Base-by-base conservation (phyloP, 2,888 invertebrate genomes). In the Chromoteleia sp. region DNA sequence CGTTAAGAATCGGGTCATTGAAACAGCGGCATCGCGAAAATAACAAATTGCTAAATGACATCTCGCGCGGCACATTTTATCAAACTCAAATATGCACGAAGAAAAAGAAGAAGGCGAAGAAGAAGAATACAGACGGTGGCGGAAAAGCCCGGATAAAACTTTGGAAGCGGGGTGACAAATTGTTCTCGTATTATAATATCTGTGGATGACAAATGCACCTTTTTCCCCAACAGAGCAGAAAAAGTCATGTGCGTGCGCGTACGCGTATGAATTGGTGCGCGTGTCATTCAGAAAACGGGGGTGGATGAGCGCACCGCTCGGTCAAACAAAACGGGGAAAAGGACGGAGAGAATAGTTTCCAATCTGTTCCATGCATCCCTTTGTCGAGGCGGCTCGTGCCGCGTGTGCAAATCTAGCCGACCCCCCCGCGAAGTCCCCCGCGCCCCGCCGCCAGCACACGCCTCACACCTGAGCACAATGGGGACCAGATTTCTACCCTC, bases 401-500 rank as follows among this genome's bases (percentile, higher is more conserved):
- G 90, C 91, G 91, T 91, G 91, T 90, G 91, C 91, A 90, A 91
- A 91, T 90, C 89, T 86, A 86, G 86, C 86, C 85, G 50, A 33
- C 19, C 85, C 83, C 85, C 82, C 78, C 71, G 61, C 67, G 43
- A 61, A 15, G n/a, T n/a, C 83, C 52, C 86, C 79, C 83, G 65
- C 75, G 52, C 63, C 85, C 78, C 83, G 73, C 73, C 56, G 67
- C 65, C 67, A 71, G 88, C 90, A 88, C 90, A 89, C 90, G 91
- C 89, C 91, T 91, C 89, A 91, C 91, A 91, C 91, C 91, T 91
- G 91, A 91, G 90, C 85, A 91, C 91, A 91, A 91, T 91, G 87
- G 88, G 84, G 82, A 84, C 83, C 87, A 88, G 88, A 88, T 88
- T 89, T 89, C 81, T 41, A 86, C 87, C 89, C 88, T 86, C 85